These are phyloP conservation scores for Pavo muticus DNA, from an alignment of 2,113 vertebrate species.

Conservation along the genomic window DNA sequence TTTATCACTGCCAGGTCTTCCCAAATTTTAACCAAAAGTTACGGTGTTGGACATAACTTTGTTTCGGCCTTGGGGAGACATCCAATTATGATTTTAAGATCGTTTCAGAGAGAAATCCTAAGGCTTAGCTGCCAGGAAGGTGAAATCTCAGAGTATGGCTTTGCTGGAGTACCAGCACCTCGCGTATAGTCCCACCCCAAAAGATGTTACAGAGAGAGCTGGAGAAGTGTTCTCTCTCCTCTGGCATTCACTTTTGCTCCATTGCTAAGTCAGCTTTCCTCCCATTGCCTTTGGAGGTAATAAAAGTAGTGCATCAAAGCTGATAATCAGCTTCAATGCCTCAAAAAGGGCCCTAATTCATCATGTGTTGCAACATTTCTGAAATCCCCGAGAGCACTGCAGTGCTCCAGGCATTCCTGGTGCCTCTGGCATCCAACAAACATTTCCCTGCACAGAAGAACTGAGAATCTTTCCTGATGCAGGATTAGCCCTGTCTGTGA, in stretches of 20 bases:
- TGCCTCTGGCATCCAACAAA: background rate
- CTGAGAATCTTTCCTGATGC: background rate
- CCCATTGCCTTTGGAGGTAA: background rate
- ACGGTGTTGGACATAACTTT: accelerated
- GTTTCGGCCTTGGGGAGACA: background rate
- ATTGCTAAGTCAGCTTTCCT: background rate
- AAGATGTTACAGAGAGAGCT: background rate
- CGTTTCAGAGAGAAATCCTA: background rate
- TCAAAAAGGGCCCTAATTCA: background rate
- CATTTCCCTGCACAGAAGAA: background rate
- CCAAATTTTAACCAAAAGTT: background rate
- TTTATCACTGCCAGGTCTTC: background rate
- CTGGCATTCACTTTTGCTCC: background rate
- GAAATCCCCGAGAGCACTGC: background rate
- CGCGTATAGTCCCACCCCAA: background rate
- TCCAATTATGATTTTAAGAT: background rate
- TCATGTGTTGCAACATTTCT: accelerated
- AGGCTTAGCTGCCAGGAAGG: background rate
- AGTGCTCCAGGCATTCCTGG: background rate
- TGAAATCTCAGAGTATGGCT: background rate
- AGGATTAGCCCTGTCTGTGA: background rate
- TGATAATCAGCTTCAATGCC: background rate
- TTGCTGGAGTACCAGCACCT: background rate
- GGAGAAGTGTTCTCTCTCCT: background rate
- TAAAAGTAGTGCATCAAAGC: background rate